Conservation (phyloP, 2,113 vertebrate species). For the Toxotes jaculatrix region DNA sequence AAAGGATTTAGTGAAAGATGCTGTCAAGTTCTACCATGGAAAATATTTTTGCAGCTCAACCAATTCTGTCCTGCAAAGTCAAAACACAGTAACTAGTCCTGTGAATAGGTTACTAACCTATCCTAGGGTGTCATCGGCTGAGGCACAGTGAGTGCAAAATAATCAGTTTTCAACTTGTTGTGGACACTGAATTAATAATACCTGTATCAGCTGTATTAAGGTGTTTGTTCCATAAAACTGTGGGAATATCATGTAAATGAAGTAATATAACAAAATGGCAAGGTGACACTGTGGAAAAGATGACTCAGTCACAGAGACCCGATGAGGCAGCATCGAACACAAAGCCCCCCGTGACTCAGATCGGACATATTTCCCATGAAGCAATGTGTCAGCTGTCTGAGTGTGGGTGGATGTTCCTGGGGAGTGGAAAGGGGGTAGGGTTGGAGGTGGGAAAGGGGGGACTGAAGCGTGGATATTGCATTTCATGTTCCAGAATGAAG, state of each 20-base stretch:
- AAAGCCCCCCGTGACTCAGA: slow-evolving; percentile 63
- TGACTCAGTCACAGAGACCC: slow-evolving; percentile 40
- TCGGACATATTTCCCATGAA: slow-evolving; percentile 57
- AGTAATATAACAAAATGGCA: not conserved
- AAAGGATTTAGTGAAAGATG: no score
- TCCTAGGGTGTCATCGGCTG: no score
- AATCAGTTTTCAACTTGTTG: no score
- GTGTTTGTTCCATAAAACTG: no score
- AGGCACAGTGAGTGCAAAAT: no score
- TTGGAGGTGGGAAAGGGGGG: slow-evolving; percentile 42
- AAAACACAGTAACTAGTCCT: no score
- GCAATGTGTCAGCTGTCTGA: slow-evolving; percentile 80
- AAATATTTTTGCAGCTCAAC: no score
- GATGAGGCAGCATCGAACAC: slow-evolving; percentile 17
- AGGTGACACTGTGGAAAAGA: slow-evolving; percentile 1
- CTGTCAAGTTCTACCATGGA: no score
- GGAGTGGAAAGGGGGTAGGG: not conserved
- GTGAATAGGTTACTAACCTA: no score
- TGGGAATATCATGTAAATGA: not conserved
- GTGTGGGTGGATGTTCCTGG: slow-evolving; percentile 71
- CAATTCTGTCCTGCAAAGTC: no score
- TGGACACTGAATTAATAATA: no score
- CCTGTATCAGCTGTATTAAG: no score
- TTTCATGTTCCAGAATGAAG: slow-evolving; percentile 86
- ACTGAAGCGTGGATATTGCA: slow-evolving; percentile 71